Percentiles rank a stretch among this genome's conserved stretches.
These are phyloP conservation scores for Gallinago solitaria DNA, from an alignment of 2,797 vertebrate species.

Conservation along the genomic window DNA sequence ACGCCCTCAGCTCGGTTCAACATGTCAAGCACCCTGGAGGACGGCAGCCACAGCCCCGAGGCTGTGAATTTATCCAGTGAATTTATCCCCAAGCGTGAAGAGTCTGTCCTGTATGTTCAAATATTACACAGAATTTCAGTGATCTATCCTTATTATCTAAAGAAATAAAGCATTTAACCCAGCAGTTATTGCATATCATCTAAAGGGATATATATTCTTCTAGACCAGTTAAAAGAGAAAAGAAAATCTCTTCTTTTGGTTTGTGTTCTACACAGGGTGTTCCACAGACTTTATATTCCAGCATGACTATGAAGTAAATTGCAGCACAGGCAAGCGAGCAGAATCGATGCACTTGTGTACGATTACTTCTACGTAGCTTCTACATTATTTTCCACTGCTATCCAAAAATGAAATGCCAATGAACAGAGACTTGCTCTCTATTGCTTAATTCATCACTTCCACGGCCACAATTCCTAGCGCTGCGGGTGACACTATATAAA, in stretches of 20 bases:
- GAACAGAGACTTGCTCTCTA: neutral
- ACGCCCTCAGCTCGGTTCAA: neutral
- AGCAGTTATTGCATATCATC: neutral
- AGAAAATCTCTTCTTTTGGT: neutral
- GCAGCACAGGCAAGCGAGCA: neutral
- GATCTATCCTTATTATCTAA: neutral
- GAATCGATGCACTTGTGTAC: neutral
- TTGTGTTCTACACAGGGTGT: neutral
- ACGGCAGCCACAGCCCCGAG: neutral
- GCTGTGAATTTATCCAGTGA: neutral
- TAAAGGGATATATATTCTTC: neutral
- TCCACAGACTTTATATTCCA: neutral
- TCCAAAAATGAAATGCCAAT: neutral
- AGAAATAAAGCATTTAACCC: neutral
- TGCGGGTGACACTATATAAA: neutral
- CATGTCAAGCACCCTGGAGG: too few species aligned
- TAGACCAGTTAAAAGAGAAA: neutral
- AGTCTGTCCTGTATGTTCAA: neutral
- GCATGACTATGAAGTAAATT: neutral
- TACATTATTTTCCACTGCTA: neutral
- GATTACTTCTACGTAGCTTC: too few species aligned
- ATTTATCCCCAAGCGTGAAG: neutral
- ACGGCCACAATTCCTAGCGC: neutral
- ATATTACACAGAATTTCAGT: neutral
- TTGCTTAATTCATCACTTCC: constrained; percentile 13